Evolutionary conservation across 2,888 invertebrate species (phyloP).

Genomic region (Diogma glabrata): DNA sequence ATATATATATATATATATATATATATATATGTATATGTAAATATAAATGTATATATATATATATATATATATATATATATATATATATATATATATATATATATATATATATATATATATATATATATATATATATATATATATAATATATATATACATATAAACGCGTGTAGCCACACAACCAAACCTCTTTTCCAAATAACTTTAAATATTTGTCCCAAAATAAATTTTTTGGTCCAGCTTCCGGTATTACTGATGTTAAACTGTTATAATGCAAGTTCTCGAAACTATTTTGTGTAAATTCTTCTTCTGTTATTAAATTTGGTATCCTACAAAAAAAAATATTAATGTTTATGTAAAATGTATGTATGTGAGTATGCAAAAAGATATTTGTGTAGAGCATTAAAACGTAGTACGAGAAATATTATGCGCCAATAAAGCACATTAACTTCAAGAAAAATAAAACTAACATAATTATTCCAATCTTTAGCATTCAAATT

Average conservation of each 20-base stretch:
- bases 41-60: not conserved
- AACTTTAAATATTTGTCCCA: not conserved
- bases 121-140: not conserved
- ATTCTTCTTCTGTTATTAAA: not conserved
- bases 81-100: not conserved
- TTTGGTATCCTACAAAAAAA: no score
- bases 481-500: no score
- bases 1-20: not conserved
- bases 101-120: not conserved
- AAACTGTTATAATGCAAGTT: not conserved
- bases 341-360: no score
- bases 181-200: not conserved
- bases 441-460: no score
- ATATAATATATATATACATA: not conserved
- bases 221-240: not conserved
- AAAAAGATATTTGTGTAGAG: no score
- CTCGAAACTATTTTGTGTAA: not conserved
- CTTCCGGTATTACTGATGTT: not conserved
- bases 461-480: no score
- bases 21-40: not conserved
- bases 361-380: no score
- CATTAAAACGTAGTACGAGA: no score
- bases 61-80: not conserved
- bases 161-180: no score
- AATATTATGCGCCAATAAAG: no score